These are phyloP conservation scores for Fringilla coelebs DNA, from an alignment of 2,797 vertebrate genomes.

Conservation along the genomic window DNA sequence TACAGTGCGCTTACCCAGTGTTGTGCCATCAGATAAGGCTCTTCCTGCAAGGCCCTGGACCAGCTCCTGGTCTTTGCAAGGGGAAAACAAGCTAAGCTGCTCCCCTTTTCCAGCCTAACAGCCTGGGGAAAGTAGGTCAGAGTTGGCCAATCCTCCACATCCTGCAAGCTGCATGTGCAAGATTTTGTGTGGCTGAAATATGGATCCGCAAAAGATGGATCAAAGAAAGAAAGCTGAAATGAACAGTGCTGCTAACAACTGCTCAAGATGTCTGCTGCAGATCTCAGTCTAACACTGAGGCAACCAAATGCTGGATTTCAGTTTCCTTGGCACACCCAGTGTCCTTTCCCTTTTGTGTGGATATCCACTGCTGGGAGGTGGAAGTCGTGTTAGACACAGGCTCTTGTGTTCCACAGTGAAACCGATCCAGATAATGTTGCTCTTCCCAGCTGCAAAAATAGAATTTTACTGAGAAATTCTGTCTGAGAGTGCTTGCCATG, in stretches of 20 bases:
- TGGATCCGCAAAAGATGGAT: background rate
- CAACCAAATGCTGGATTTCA: background rate
- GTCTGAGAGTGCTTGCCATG: background rate
- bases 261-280: background rate
- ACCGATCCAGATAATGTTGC: background rate
- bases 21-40: background rate
- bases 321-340: background rate
- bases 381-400: background rate
- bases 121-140: conserved; percentile 27
- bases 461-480: background rate
- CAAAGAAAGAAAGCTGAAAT: background rate
- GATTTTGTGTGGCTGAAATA: background rate
- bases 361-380: background rate
- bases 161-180: background rate
- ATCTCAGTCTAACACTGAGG: background rate
- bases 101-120: background rate
- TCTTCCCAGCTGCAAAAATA: background rate
- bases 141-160: background rate
- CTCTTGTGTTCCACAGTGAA: background rate
- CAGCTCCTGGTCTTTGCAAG: background rate
- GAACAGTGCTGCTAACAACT: background rate
- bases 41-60: background rate
- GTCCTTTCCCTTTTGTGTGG: background rate
- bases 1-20: background rate
- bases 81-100: background rate